Conservation (phyloP, 30 jellyfish, hydroid and myxozoan species). For the Cassiopea andromeda region DNA sequence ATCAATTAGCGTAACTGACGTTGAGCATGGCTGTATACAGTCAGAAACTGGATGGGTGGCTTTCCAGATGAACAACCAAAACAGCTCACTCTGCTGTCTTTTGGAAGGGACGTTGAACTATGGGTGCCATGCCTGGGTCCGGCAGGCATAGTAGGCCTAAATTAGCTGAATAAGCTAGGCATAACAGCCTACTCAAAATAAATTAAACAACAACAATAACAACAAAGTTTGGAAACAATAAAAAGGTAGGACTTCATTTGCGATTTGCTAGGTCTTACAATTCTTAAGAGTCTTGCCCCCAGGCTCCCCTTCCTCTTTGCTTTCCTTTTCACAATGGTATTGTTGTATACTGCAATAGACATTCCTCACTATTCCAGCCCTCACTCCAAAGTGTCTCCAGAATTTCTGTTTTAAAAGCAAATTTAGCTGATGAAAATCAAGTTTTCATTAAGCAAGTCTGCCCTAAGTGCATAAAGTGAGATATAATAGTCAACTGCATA, state of each 20-base stretch:
- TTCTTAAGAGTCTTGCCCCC: not conserved
- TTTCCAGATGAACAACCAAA: too few species aligned
- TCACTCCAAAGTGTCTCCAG: not conserved
- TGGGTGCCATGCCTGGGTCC: too few species aligned
- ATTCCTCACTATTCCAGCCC: not conserved
- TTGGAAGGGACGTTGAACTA: too few species aligned
- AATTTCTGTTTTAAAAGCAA: not conserved
- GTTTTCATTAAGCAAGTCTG: constrained; percentile 29
- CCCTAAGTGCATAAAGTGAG: constrained; percentile 47
- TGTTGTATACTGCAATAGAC: not conserved
- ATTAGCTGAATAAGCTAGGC: too few species aligned
- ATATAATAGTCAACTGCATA: constrained; percentile 49
- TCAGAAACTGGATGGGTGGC: too few species aligned
- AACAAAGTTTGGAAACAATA: not conserved
- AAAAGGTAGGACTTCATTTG: not conserved
- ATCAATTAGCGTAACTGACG: too few species aligned
- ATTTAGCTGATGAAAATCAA: not conserved
- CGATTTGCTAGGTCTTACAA: not conserved
- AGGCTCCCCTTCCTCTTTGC: not conserved
- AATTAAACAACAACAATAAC: too few species aligned
- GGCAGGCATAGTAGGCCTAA: too few species aligned
- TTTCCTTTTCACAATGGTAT: not conserved
- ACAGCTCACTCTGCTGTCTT: too few species aligned
- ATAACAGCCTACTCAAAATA: too few species aligned
- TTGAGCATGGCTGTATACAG: too few species aligned